phyloP scores from a whole-genome alignment of 1,140 invertebrate genomes.

The Lepidotrigona ventralis region DNA sequence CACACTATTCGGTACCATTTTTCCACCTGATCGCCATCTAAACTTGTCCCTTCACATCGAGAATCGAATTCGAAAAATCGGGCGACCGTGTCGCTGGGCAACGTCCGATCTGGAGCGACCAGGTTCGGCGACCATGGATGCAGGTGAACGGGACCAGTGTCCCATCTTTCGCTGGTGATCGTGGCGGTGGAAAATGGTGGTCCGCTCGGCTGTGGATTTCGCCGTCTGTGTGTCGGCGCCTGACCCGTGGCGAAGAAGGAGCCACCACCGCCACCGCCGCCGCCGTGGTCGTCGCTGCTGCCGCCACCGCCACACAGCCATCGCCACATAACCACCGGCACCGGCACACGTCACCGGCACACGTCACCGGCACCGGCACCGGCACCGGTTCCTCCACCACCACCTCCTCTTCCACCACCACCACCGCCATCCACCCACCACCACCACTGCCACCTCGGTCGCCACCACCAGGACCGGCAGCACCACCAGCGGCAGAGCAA shows the following conservation, averaged over 20 bases:
- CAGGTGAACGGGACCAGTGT: conserved; percentile 31
- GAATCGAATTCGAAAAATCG: too few species aligned
- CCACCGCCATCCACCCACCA: not conserved
- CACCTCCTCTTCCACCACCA: not conserved
- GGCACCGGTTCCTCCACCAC: not conserved
- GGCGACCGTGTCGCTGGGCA: not conserved
- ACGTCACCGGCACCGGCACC: not conserved
- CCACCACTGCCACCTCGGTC: not conserved
- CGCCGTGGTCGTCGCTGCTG: not conserved
- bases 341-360: not conserved
- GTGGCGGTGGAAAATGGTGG: conserved; percentile 2
- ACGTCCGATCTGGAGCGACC: conserved; percentile 29
- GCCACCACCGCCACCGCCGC: conserved; percentile 29
- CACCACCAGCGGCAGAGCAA: conserved; percentile 17
- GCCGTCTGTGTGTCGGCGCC: conserved; percentile 53
- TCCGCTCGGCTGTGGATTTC: conserved; percentile 20
- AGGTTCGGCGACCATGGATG: conserved; percentile 8
- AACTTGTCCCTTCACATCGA: too few species aligned
- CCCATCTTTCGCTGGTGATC: conserved; percentile 35
- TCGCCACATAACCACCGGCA: not conserved
- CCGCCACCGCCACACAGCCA: not conserved
- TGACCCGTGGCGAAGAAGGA: conserved; percentile 50
- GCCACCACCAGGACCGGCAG: not conserved
- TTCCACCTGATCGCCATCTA: too few species aligned
- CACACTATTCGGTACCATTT: too few species aligned